Conservation (phyloP, 2,888 invertebrate species). For the Fragum sueziense region DNA sequence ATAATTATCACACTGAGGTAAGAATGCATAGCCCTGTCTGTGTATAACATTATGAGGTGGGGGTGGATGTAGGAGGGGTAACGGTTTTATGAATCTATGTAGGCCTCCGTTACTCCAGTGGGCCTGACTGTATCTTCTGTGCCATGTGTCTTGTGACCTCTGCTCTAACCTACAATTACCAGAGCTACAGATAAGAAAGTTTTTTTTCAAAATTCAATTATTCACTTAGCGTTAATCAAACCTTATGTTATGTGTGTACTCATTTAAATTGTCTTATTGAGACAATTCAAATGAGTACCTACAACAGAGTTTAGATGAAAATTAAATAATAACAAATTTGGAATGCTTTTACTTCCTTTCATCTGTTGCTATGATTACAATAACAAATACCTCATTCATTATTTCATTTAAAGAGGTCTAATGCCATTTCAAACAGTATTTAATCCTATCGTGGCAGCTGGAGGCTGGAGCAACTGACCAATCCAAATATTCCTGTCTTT, state of each 20-base stretch:
- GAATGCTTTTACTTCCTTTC: no score
- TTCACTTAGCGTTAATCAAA: no score
- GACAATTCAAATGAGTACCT: not conserved
- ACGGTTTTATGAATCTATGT: conserved; percentile 14
- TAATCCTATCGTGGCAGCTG: no score
- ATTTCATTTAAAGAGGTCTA: no score
- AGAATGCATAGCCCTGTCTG: conserved; percentile 1
- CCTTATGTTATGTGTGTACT: not conserved
- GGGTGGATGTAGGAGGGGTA: not conserved
- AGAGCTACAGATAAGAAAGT: not conserved
- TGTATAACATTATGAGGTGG: not conserved
- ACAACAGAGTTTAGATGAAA: not conserved
- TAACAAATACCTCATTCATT: no score
- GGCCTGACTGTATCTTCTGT: not conserved
- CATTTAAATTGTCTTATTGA: not conserved
- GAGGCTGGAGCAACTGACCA: no score
- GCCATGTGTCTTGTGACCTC: not conserved
- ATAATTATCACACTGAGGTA: conserved; percentile 10
- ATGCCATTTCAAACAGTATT: no score
- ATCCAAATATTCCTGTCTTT: no score
- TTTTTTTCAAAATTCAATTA: not conserved
- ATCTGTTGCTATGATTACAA: no score
- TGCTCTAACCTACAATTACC: not conserved
- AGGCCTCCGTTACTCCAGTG: not conserved
- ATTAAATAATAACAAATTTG: no score